These are phyloP conservation scores for Cryptophagus acutangulus DNA, from an alignment of 2,888 invertebrate genomes.

Conservation along the genomic window DNA sequence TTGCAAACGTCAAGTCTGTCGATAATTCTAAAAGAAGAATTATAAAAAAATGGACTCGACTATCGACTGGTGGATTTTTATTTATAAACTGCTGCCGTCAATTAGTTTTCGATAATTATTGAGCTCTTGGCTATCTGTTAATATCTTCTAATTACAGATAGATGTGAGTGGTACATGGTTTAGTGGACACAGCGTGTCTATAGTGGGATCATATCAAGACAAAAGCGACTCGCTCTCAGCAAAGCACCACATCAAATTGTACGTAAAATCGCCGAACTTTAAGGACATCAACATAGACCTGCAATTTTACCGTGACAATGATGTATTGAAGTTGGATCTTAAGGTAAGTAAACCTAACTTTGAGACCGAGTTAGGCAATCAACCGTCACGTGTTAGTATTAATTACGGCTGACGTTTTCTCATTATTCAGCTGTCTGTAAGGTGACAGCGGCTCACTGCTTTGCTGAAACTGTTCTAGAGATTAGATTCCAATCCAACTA, in stretches of 20 bases:
- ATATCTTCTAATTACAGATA: constrained; percentile 55
- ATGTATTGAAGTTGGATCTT: constrained; percentile 62
- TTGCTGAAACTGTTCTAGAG: constrained; percentile 14
- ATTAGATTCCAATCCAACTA: constrained; percentile 8
- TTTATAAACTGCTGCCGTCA: too few species aligned
- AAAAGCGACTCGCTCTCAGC: constrained; percentile 61
- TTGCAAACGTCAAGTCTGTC: too few species aligned
- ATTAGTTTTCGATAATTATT: too few species aligned
- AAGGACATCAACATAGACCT: constrained; percentile 56
- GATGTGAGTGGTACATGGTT: constrained; percentile 75
- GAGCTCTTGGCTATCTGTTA: too few species aligned
- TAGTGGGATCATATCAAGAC: constrained; percentile 71
- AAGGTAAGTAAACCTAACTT: constrained; percentile 49
- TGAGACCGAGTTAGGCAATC: constrained; percentile 26
- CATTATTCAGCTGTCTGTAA: constrained; percentile 41
- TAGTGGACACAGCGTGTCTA: constrained; percentile 66
- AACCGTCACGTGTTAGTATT: constrained; percentile 39
- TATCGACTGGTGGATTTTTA: too few species aligned
- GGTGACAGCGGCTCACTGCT: constrained; percentile 30
- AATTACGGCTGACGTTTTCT: constrained; percentile 41
- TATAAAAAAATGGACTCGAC: too few species aligned
- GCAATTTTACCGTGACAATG: constrained; percentile 63
- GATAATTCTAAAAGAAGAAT: too few species aligned
- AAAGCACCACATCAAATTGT: constrained; percentile 60
- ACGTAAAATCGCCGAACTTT: constrained; percentile 69